Conservation (phyloP, 2,797 vertebrate species). For the Typhlichthys eigenmanni region DNA sequence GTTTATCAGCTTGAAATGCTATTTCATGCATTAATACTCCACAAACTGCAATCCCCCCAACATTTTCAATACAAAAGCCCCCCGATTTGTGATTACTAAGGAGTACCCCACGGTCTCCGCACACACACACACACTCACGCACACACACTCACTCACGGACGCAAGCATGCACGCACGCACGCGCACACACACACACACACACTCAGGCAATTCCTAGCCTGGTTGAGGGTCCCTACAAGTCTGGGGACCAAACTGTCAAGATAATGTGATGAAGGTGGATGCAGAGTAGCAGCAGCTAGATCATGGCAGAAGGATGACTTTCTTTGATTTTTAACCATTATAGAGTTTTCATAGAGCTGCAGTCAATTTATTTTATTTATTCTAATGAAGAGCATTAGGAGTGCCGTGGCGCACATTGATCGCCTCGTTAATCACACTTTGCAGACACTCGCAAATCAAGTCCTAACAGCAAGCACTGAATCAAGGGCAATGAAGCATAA, state of each 20-base stretch:
- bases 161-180: too few species aligned
- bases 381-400: slow-evolving; percentile 99
- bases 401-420: slow-evolving; percentile 96
- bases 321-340: slow-evolving; percentile 99
- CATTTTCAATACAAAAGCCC: slow-evolving; percentile 67
- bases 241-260: slow-evolving; percentile 76
- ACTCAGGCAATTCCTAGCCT: slow-evolving; percentile 47
- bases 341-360: slow-evolving; percentile 99
- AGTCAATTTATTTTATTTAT: slow-evolving; percentile 99
- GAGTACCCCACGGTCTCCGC: slow-evolving; percentile 69
- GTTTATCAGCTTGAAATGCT: slow-evolving; percentile 82
- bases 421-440: slow-evolving; percentile 99
- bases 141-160: slow-evolving; percentile 28
- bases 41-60: slow-evolving; percentile 64
- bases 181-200: slow-evolving; percentile 25
- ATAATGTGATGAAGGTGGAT: slow-evolving; percentile 93
- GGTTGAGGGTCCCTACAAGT: slow-evolving; percentile 68
- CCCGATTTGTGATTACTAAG: slow-evolving; percentile 79
- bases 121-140: slow-evolving; percentile 23
- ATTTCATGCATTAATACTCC: slow-evolving; percentile 83
- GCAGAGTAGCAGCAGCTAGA: slow-evolving; percentile 89
- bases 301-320: slow-evolving; percentile 90
- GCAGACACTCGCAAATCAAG: slow-evolving; percentile 99
- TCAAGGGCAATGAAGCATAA: slow-evolving; percentile 99
- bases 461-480: slow-evolving; percentile 99